Evolutionary conservation across 2,113 vertebrate species (phyloP).

Genomic region (Gadus chalcogrammus): DNA sequence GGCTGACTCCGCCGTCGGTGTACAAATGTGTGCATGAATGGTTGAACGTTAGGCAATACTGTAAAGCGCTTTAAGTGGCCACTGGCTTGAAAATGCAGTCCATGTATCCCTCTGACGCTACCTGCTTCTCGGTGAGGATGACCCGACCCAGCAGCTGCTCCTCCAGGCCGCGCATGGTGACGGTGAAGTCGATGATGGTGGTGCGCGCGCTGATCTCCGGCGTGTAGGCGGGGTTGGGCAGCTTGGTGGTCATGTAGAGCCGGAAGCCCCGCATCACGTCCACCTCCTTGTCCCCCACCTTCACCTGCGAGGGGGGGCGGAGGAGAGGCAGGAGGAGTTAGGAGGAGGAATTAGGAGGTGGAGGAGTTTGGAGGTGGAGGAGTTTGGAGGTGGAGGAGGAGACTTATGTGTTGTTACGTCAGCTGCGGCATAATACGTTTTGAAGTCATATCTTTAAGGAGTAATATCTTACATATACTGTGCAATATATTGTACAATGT

Average conservation of each 20-base stretch:
- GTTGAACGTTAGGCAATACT: neutral
- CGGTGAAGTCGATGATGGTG: slow-evolving; percentile 94
- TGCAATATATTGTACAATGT: too few relatives aligned
- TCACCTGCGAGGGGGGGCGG: slow-evolving; percentile 78
- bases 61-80: too few relatives aligned
- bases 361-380: too few relatives aligned
- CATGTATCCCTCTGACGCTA: slow-evolving; percentile 34
- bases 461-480: too few relatives aligned
- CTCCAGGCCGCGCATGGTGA: slow-evolving; percentile 93
- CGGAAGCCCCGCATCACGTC: slow-evolving; percentile 90
- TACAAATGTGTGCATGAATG: neutral
- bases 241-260: slow-evolving; percentile 91
- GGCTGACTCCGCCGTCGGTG: too few relatives aligned
- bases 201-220: slow-evolving; percentile 92
- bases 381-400: too few relatives aligned
- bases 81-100: slow-evolving; percentile 2
- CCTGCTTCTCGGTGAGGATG: slow-evolving; percentile 94
- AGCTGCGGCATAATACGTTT: neutral
- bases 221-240: slow-evolving; percentile 90
- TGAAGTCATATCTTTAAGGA: neutral
- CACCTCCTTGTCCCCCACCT: slow-evolving; percentile 93
- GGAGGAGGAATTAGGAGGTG: neutral
- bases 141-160: slow-evolving; percentile 94
- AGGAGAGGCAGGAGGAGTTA: neutral
- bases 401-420: neutral